Conservation (phyloP, 1,140 invertebrate genomes). For the Grapholita molesta region DNA sequence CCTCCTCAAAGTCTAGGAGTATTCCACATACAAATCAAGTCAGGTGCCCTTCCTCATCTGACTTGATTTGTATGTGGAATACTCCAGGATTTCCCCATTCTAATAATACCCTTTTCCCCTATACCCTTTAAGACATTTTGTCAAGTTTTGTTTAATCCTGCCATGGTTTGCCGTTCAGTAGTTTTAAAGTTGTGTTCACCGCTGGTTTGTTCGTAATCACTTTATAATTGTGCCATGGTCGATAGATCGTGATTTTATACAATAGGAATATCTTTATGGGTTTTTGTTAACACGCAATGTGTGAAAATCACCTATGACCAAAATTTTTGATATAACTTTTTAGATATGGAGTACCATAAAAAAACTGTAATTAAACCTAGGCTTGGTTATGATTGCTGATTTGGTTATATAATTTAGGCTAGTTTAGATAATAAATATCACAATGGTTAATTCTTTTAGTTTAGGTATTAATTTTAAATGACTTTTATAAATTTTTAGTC, state of each 20-base stretch:
- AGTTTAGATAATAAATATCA: too few species aligned
- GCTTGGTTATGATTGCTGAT: not conserved
- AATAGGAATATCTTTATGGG: not conserved
- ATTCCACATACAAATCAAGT: too few species aligned
- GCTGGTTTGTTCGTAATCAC: slow-evolving; percentile 20
- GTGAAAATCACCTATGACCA: not conserved
- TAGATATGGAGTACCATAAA: too few species aligned
- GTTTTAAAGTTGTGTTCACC: slow-evolving; percentile 15
- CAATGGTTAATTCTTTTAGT: too few species aligned
- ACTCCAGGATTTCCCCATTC: too few species aligned
- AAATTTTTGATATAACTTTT: not conserved
- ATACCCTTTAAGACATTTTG: not conserved
- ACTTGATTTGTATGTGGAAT: too few species aligned
- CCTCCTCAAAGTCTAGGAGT: too few species aligned
- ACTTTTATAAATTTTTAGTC: too few species aligned
- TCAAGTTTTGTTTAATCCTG: not conserved
- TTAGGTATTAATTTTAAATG: too few species aligned
- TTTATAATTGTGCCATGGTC: slow-evolving; percentile 23
- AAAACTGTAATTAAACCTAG: not conserved
- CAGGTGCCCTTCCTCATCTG: too few species aligned
- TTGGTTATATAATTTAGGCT: not conserved
- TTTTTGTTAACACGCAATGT: slow-evolving; percentile 10
- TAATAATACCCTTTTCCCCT: too few species aligned
- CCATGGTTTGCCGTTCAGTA: not conserved
- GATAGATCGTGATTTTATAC: slow-evolving; percentile 15